phyloP scores from a whole-genome alignment of 2,797 vertebrate genomes.

The Tinamus major region DNA sequence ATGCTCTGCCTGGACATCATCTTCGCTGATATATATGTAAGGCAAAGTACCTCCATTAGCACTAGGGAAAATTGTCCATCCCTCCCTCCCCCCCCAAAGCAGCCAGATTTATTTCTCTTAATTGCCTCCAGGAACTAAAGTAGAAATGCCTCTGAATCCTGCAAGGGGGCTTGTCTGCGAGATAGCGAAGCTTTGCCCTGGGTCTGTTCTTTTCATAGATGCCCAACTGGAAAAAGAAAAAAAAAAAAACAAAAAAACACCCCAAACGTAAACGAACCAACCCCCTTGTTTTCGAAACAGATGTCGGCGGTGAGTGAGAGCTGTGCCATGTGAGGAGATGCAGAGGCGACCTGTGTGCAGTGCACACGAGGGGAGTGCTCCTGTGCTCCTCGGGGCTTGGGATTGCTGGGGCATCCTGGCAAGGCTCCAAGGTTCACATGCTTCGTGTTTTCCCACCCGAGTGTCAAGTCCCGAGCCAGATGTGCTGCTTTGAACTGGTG shows the following conservation, averaged over 20 bases:
- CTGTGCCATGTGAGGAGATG: neutral
- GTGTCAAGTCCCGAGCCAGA: neutral
- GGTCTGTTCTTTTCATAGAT: neutral
- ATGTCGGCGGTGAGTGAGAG: neutral
- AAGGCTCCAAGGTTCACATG: neutral
- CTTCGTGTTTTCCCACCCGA: neutral
- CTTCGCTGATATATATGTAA: slow-evolving; percentile 49
- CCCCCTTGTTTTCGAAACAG: rapidly evolving
- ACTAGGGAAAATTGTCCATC: neutral
- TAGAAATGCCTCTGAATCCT: neutral
- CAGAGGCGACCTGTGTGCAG: neutral
- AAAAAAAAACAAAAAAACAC: too few relatives aligned
- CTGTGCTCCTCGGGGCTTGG: rapidly evolving
- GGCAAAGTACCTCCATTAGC: slow-evolving; percentile 53
- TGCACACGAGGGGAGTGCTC: neutral
- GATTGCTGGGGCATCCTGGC: neutral
- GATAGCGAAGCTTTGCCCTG: neutral
- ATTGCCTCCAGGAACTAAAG: neutral
- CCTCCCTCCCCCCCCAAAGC: neutral
- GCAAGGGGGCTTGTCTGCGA: neutral
- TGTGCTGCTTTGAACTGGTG: neutral
- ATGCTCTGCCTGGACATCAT: slow-evolving; percentile 47
- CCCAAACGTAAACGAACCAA: too few relatives aligned
- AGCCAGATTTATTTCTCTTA: slow-evolving; percentile 59
- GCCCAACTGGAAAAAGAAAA: neutral